phyloP scores from a whole-genome alignment of 2,888 invertebrate genomes.

The Caenorhabditis sp. region DNA sequence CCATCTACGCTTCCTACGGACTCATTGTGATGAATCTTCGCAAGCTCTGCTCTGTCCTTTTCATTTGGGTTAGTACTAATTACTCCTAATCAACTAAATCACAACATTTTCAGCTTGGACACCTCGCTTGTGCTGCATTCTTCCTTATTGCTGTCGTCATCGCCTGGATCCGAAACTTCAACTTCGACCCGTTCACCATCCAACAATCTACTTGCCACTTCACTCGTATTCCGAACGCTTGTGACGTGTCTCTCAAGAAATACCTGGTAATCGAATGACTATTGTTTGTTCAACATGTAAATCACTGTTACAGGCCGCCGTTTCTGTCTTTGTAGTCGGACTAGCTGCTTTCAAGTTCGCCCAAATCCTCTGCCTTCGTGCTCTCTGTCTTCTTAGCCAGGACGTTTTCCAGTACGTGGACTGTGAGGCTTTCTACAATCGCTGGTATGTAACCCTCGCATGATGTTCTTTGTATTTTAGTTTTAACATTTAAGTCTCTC shows the following conservation, averaged over 20 bases:
- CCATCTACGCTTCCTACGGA: conserved; percentile 58
- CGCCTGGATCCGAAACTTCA: conserved; percentile 35
- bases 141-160: conserved; percentile 37
- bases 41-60: conserved; percentile 39
- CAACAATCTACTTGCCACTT: conserved; percentile 51
- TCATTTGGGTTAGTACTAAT: conserved; percentile 46
- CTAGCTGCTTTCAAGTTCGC: conserved; percentile 40
- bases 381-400: conserved; percentile 51
- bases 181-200: conserved; percentile 45
- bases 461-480: not conserved
- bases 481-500: conserved; percentile 24
- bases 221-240: conserved; percentile 41
- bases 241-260: conserved; percentile 32
- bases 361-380: conserved; percentile 57
- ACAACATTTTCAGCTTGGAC: conserved; percentile 32
- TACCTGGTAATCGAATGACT: conserved; percentile 22
- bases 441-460: conserved; percentile 26
- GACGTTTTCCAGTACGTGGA: conserved; percentile 51
- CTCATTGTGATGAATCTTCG: conserved; percentile 52
- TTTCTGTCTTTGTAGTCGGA: conserved; percentile 23
- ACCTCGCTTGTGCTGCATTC: conserved; percentile 36
- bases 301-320: conserved; percentile 26
- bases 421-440: conserved; percentile 51
- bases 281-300: not conserved
- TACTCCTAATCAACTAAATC: not conserved